Base-by-base conservation (phyloP, 37 sponge, comb jelly and placozoan genomes). In the Axinella damicornis region DNA sequence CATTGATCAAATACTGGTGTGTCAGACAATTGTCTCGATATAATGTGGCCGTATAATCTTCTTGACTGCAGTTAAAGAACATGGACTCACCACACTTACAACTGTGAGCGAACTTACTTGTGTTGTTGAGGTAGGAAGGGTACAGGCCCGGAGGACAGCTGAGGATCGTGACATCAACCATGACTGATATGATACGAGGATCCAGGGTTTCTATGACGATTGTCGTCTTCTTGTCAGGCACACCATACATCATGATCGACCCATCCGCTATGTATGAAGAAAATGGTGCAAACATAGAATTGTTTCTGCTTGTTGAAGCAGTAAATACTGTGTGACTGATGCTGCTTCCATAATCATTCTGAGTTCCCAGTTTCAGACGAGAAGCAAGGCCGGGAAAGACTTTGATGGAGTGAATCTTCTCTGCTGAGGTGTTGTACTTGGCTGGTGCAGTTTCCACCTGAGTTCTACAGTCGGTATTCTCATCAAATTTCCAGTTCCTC, bases 111-210 rank as follows among this genome's bases (percentile, higher is more conserved):
- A 67, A 11, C 33, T 34, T 31, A 11, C 32, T 19, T 5, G 2
- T 11, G 33, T 11, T 67, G 20, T 18, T 34, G 5, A 19, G 57
- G 5, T 52, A n/a, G 24, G 27, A 32, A 9, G 36, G 56, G 55
- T 15, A 2, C n/a, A 65, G 79, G 13, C 87, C 87, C 0, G 81
- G 81, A 1, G 87, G 80, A 65, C 87, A 87, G 35, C 18, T 1
- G 2, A 53, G 35, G 41, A 87, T 30, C 0, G 46, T 4, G 25
- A 87, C 75, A 1, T 16, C 37, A 18, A 87, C n/a, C 22, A 15
- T 2, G 18, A 53, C 63, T 6, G 71, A 20, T 11, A 79, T 71
- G 24, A 87, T 68, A 32, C 72, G 60, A 18, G 87, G 87, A 24
- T 64, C 87, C 11, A 87, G 64, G 13, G 87, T 87, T 38, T 40